phyloP scores from a whole-genome alignment of 1,140 invertebrate species.

The Cepaea nemoralis region DNA sequence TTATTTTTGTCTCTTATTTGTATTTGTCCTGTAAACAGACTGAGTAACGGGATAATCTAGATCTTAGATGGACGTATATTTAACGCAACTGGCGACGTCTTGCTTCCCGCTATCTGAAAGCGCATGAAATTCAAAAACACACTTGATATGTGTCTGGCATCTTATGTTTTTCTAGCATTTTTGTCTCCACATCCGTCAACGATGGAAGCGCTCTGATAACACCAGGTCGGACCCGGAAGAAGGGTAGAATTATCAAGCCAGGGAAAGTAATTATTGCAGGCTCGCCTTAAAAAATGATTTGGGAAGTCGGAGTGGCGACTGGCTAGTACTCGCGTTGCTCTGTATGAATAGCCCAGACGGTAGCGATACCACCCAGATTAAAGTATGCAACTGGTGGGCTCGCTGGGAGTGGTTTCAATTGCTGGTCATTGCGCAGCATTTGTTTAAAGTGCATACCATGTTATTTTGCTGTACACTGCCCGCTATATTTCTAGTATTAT shows the following conservation, averaged over 20 bases:
- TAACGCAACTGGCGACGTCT: slow-evolving; percentile 23
- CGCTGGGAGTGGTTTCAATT: no score
- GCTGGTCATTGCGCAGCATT: no score
- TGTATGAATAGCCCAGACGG: neutral
- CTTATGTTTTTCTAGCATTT: slow-evolving; percentile 29
- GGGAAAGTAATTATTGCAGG: slow-evolving; percentile 14
- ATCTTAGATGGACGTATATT: slow-evolving; percentile 27
- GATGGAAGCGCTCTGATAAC: slow-evolving; percentile 29
- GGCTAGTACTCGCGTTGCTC: neutral
- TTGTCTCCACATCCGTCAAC: slow-evolving; percentile 32
- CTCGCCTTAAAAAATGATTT: neutral
- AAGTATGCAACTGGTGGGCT: no score
- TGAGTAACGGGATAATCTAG: slow-evolving; percentile 28
- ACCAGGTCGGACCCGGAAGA: slow-evolving; percentile 14
- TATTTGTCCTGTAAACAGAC: slow-evolving; percentile 25
- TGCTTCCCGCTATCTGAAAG: slow-evolving; percentile 15
- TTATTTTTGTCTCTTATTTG: slow-evolving; percentile 27
- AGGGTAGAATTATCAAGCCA: slow-evolving; percentile 25
- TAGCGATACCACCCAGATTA: slow-evolving; percentile 4
- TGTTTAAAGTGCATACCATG: no score
- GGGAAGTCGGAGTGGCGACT: neutral
- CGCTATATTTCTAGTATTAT: no score
- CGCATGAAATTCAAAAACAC: slow-evolving; percentile 24
- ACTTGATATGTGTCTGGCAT: slow-evolving; percentile 32
- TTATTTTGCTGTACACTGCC: no score